Evolutionary conservation across 2,888 invertebrate genomes (phyloP), one percentile per base, ranked within the genome.

Genomic region (Hyalella azteca): DNA sequence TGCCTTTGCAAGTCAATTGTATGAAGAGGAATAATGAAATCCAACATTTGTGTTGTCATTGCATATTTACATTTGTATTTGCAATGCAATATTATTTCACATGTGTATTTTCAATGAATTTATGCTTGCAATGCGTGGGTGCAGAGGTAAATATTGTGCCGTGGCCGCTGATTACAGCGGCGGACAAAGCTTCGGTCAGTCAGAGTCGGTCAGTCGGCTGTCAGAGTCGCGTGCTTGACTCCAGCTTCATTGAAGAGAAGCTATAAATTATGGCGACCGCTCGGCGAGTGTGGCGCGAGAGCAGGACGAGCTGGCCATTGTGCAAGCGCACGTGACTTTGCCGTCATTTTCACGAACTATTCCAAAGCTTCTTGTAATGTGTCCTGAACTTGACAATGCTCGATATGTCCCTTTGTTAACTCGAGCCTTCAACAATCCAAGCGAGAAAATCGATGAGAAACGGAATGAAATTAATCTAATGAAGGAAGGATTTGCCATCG

Each of bases 401-500:
- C 66, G 36, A 66, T 36, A 66, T 66, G 19, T 66, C 36, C 66
- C 66, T 36, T 66, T 66, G 66, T 66, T 19, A 15, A 5, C 66
- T 66, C 36, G 36, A 66, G 66, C 66, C 39, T 36, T 32, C 36
- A 9, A 32, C 32, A 66, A 66, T 66, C 39, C 32, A 22, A 36
- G 66, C 66, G 66, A 66, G 66, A 66, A 66, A 66, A 32, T 32
- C 66, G 54, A 36, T 66, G 66, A 66, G 66, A 66, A 66, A 66
- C 29, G 66, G 36, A 54, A 36, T 66, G 66, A 66, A 66, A 66
- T 66, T 66, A 66, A 66, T 66, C 66, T 66, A 66, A 66, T 66
- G 66, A 66, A 66, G 66, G 36, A 36, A 32, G 66, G 66, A 66
- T 66, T 66, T 66, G 32, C 66, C 66, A 66, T 66, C 36, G 66